Percentiles rank a stretch among this genome's conserved stretches.
phyloP scores from a whole-genome alignment of 2,888 invertebrate species.

The Arge pagana region DNA sequence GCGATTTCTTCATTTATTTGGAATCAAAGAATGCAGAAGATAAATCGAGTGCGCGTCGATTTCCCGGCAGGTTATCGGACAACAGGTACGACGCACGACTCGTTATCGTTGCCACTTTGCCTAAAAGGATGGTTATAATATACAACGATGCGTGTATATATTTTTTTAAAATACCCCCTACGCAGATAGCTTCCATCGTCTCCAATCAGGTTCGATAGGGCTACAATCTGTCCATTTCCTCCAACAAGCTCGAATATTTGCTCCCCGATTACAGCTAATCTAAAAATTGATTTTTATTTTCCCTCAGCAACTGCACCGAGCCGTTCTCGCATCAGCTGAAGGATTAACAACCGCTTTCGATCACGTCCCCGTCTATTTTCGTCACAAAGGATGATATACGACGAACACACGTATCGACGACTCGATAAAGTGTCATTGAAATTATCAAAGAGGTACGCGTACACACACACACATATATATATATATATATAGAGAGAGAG shows the following conservation, averaged over 20 bases:
- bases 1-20: too few species aligned
- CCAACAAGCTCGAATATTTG: slow-evolving; percentile 9
- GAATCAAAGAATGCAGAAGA: too few species aligned
- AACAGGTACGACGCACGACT: too few species aligned
- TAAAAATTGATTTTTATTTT: slow-evolving; percentile 7
- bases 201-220: background rate
- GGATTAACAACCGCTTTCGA: background rate
- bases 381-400: background rate
- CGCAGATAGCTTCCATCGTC: too few species aligned
- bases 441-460: background rate
- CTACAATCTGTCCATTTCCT: background rate
- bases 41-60: too few species aligned
- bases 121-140: too few species aligned
- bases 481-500: background rate
- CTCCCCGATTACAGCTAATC: slow-evolving; percentile 1
- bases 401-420: background rate
- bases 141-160: too few species aligned
- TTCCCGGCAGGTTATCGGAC: too few species aligned
- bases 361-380: too few species aligned
- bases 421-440: background rate
- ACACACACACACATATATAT: background rate
- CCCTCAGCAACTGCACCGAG: background rate
- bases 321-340: background rate
- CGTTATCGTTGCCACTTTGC: too few species aligned
- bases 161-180: too few species aligned